Conservation (phyloP, 2,113 vertebrate species). For the Ia io region DNA sequence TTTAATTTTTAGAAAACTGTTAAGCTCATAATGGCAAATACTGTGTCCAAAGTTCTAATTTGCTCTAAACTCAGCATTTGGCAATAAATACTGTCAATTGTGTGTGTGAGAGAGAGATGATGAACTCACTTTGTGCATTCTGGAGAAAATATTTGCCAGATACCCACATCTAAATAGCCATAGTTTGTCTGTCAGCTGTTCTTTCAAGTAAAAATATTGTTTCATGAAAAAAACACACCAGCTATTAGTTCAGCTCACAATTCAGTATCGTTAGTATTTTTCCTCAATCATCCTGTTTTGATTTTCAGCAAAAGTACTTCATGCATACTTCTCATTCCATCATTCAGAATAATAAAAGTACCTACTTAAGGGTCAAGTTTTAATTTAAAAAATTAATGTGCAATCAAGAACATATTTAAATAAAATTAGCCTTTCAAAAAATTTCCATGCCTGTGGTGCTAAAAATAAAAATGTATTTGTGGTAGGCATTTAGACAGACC, state of each 20-base stretch:
- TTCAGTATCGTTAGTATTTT: not conserved
- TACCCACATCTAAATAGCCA: not conserved
- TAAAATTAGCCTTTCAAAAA: not conserved
- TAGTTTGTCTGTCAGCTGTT: not conserved
- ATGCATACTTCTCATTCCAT: not conserved
- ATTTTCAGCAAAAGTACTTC: not conserved
- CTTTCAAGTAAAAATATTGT: not conserved
- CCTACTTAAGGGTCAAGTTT: not conserved
- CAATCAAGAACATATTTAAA: not conserved
- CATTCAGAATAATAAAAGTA: not conserved
- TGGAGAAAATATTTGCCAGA: not conserved
- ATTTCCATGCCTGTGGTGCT: not conserved
- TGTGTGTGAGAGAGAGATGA: not conserved
- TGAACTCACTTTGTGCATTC: not conserved
- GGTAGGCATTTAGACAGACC: not conserved
- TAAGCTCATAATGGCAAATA: not conserved
- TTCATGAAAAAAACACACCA: not conserved
- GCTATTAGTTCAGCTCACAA: not conserved
- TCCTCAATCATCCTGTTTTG: not conserved
- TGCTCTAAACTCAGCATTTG: not conserved
- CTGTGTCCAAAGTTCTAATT: not conserved
- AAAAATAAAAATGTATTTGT: not conserved
- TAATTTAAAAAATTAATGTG: not conserved
- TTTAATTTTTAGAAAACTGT: not conserved
- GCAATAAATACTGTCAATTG: not conserved